phyloP scores from a whole-genome alignment of 64 coral and sea anemone genomes.

The Porites lutea region DNA sequence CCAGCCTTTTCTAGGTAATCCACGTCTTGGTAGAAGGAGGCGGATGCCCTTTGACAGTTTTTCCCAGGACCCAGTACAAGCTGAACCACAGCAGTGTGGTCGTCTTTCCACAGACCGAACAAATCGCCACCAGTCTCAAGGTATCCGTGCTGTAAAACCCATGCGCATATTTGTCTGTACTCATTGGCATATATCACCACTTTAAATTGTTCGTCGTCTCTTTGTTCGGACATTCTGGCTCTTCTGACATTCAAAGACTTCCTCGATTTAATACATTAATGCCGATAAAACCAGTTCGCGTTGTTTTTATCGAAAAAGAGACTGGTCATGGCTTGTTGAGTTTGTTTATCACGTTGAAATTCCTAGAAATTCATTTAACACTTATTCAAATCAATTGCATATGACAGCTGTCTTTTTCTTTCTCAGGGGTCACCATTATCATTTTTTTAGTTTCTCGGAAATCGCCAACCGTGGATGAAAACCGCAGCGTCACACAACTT shows the following conservation, averaged over 20 bases:
- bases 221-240: background rate
- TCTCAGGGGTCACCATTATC: too few relatives aligned
- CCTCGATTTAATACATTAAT: too few relatives aligned
- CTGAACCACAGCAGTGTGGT: constrained; percentile 65
- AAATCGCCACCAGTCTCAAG: constrained; percentile 85
- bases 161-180: constrained; percentile 66
- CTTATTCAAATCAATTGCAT: background rate
- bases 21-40: constrained; percentile 84
- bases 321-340: too few relatives aligned
- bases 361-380: background rate
- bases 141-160: constrained; percentile 62
- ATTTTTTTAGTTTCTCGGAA: too few relatives aligned
- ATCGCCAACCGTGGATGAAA: too few relatives aligned
- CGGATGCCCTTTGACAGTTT: constrained; percentile 36
- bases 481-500: too few relatives aligned
- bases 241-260: background rate
- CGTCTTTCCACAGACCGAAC: constrained; percentile 82
- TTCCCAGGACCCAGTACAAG: constrained; percentile 73
- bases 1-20: constrained; percentile 71
- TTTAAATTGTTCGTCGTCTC: background rate
- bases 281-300: too few relatives aligned
- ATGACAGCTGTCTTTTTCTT: too few relatives aligned
- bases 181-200: constrained; percentile 48
- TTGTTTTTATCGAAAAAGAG: too few relatives aligned
- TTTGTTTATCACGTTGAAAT: background rate